Evolutionary conservation across 2,113 vertebrate genomes (phyloP).

Genomic region (Poeciliopsis retropinna): DNA sequence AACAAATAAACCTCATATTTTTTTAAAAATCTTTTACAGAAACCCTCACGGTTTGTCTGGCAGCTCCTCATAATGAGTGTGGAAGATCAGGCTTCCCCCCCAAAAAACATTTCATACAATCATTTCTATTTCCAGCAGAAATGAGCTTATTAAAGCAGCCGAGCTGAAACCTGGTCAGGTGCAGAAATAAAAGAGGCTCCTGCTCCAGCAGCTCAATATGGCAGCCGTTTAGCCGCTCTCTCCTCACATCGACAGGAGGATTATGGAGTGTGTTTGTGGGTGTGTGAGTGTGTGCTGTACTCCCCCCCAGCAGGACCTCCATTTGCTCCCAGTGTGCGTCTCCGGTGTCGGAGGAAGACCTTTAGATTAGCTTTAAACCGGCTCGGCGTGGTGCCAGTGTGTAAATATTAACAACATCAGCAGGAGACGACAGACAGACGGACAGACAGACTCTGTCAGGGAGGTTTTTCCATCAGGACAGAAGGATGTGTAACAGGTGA

Average conservation of each 20-base stretch:
- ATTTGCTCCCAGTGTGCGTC: constrained; percentile 53
- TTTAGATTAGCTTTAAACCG: constrained; percentile 61
- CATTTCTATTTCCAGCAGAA: neutral
- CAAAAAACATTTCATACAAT: no score
- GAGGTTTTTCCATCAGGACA: neutral
- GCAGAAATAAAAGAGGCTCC: neutral
- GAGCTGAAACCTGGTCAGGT: neutral
- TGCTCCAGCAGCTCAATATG: constrained; percentile 44
- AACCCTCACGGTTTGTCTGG: no score
- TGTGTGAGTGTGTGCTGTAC: constrained; percentile 13
- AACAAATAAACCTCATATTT: no score
- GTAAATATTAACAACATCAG: constrained; percentile 64
- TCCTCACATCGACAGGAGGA: constrained; percentile 41
- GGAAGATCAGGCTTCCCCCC: no score
- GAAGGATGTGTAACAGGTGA: constrained; percentile 2
- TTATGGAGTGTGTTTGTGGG: constrained; percentile 20
- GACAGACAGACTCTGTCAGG: constrained; percentile 6
- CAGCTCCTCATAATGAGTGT: no score
- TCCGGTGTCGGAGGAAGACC: constrained; percentile 64
- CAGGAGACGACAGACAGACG: neutral
- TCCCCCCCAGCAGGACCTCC: constrained; percentile 50
- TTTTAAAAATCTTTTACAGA: no score
- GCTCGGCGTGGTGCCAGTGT: constrained; percentile 34
- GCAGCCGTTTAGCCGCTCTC: constrained; percentile 36
- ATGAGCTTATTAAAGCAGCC: neutral